Evolutionary conservation across 2,797 vertebrate species (phyloP).

Genomic region (Rachycentron canadum): DNA sequence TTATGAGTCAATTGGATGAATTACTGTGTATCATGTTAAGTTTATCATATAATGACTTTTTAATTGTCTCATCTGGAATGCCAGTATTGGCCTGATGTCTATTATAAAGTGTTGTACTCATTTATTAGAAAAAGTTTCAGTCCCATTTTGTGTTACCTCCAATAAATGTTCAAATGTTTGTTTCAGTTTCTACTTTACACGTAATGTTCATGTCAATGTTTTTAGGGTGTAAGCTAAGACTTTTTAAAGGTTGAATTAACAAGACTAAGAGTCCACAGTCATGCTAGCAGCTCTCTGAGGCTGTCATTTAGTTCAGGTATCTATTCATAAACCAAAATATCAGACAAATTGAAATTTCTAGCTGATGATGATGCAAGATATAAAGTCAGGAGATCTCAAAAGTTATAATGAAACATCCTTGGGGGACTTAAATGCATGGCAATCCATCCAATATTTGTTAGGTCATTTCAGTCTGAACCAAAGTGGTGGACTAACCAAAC

Average conservation of each 20-base stretch:
- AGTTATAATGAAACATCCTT: background rate
- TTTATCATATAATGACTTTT: constrained; percentile 39
- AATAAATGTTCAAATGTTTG: background rate
- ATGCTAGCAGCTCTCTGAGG: background rate
- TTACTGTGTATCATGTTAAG: background rate
- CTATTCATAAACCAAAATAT: too few species aligned
- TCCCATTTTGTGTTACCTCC: background rate
- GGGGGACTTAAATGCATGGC: accelerated
- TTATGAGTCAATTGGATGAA: background rate
- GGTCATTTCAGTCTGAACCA: background rate
- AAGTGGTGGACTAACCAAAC: background rate
- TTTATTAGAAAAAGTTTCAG: background rate
- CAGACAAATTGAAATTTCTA: background rate
- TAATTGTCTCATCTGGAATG: constrained; percentile 21
- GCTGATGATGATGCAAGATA: background rate
- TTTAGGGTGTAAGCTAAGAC: background rate
- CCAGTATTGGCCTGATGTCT: background rate
- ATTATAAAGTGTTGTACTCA: background rate
- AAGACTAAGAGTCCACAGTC: background rate
- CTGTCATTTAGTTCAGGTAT: background rate
- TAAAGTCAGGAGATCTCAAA: background rate
- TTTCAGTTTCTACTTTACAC: background rate
- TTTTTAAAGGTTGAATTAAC: background rate
- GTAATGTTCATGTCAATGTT: constrained; percentile 7
- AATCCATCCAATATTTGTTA: background rate